Conservation (phyloP, 2,888 invertebrate genomes). For the Nephrocerus scutellatus region DNA sequence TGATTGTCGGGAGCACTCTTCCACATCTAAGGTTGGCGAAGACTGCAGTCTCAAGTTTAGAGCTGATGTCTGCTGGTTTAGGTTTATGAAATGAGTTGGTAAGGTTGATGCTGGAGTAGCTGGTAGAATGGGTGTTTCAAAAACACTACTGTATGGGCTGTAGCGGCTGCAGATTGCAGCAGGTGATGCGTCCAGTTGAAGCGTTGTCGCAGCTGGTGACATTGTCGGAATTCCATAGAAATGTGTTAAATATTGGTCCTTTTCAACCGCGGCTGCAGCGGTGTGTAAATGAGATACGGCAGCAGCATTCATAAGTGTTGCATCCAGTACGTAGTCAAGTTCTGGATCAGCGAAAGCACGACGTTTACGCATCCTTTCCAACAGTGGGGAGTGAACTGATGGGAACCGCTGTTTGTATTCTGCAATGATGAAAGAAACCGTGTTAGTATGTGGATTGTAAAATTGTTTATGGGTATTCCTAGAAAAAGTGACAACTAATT, state of each 20-base stretch:
- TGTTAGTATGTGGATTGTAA: background rate
- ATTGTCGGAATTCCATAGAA: too few relatives aligned
- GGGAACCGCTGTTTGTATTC: conserved; percentile 42
- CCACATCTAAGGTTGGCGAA: too few relatives aligned
- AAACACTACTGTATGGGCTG: conserved; percentile 9
- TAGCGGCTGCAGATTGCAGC: background rate
- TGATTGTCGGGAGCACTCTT: background rate
- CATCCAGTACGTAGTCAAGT: conserved; percentile 44
- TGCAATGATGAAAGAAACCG: conserved; percentile 25
- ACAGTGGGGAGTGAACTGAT: conserved; percentile 39
- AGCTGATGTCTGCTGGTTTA: background rate
- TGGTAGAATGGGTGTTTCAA: background rate
- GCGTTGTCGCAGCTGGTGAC: background rate
- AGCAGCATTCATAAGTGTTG: conserved; percentile 29
- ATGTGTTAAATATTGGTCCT: too few relatives aligned
- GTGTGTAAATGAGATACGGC: conserved; percentile 14
- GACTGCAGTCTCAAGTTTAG: too few relatives aligned
- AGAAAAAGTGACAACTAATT: conserved; percentile 25
- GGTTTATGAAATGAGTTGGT: background rate
- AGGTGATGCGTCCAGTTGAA: conserved; percentile 3
- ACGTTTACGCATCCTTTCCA: conserved; percentile 49
- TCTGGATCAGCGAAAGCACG: conserved; percentile 50
- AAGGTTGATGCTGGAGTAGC: background rate
- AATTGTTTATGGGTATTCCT: conserved; percentile 19
- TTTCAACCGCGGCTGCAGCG: conserved; percentile 10